Conservation (phyloP, 2,113 vertebrate genomes). For the Lagopus muta region DNA sequence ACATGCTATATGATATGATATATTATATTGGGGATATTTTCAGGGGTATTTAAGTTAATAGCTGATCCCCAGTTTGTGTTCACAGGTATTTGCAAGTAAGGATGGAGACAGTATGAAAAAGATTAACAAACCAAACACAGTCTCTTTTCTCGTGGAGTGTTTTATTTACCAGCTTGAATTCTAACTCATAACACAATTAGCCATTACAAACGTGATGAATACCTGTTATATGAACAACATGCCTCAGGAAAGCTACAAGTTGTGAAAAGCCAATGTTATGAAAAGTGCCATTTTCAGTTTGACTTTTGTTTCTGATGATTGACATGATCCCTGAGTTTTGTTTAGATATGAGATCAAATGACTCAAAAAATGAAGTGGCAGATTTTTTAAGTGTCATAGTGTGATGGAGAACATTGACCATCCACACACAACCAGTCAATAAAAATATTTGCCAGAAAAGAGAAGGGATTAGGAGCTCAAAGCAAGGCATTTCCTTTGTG, state of each 20-base stretch:
- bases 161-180: not conserved
- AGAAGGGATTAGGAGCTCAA: not conserved
- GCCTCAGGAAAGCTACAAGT: not conserved
- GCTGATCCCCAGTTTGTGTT: not conserved
- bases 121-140: not conserved
- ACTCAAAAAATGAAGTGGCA: not conserved
- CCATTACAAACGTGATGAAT: not conserved
- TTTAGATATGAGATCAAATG: not conserved
- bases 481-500: not conserved
- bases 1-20: not conserved
- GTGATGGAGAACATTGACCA: not conserved
- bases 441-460: not conserved
- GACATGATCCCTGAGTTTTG: not conserved
- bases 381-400: not conserved
- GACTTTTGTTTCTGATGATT: not conserved
- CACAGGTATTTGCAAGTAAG: not conserved
- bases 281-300: not conserved
- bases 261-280: not conserved
- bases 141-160: not conserved
- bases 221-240: not conserved
- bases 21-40: not conserved
- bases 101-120: not conserved
- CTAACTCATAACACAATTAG: not conserved
- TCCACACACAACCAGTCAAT: not conserved
- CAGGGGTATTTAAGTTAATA: not conserved